These are phyloP conservation scores for Chalcosyrphus nemorum DNA, from an alignment of 2,888 invertebrate species.

Conservation along the genomic window DNA sequence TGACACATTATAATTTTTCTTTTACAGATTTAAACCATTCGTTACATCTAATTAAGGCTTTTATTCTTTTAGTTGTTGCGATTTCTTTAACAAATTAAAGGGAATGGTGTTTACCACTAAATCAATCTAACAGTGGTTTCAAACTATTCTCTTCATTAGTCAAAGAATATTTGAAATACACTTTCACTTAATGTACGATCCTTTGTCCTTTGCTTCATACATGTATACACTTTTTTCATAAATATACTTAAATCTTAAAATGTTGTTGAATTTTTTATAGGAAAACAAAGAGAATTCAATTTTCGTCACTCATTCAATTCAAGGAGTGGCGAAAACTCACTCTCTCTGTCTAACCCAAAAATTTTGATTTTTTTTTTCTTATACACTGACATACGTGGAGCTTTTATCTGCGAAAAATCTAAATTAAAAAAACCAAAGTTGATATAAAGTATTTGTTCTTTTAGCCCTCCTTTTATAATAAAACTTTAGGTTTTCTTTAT, in stretches of 20 bases:
- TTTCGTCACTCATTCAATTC: constrained; percentile 23
- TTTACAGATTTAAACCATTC: no score
- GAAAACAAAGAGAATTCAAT: constrained; percentile 20
- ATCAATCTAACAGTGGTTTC: background rate
- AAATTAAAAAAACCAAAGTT: no score
- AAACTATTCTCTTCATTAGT: constrained; percentile 20
- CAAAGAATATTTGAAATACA: background rate
- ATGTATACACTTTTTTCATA: no score
- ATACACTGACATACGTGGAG: no score
- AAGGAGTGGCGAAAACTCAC: constrained; percentile 16
- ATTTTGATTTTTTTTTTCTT: background rate
- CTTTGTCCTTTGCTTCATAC: no score
- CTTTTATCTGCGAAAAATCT: no score
- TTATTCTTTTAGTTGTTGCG: background rate
- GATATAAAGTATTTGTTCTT: no score
- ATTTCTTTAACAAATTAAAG: constrained; percentile 13
- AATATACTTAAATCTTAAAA: background rate
- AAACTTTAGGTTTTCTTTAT: background rate
- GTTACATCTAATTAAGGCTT: background rate
- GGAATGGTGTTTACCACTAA: constrained; percentile 19
- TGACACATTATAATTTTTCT: no score
- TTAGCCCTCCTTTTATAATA: no score
- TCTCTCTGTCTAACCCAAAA: constrained; percentile 12
- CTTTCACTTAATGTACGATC: no score
- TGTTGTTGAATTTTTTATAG: background rate